Evolutionary conservation across 2,888 invertebrate species (phyloP).

Genomic region (Andrena dorsata): DNA sequence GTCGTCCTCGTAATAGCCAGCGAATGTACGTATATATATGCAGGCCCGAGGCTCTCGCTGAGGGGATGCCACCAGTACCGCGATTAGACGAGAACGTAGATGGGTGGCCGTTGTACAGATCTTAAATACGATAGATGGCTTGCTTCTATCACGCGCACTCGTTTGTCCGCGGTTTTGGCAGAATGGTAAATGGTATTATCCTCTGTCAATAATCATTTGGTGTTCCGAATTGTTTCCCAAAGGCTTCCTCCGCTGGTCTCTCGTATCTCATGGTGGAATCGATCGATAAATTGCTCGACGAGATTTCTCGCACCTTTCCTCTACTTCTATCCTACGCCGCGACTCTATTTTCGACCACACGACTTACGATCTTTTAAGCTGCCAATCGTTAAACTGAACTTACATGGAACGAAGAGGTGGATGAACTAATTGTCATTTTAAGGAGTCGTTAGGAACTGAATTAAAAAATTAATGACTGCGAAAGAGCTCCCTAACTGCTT

Average conservation of each 20-base stretch:
- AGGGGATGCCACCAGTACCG: conserved; percentile 30
- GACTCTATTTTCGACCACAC: too few species aligned
- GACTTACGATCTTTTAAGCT: too few species aligned
- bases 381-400: too few species aligned
- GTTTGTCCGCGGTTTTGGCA: conserved; percentile 2
- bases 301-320: background rate
- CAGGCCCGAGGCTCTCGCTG: conserved; percentile 23
- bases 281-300: background rate
- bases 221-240: background rate
- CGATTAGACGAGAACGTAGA: conserved; percentile 62
- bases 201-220: conserved; percentile 26
- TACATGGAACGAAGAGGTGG: too few species aligned
- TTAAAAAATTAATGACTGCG: too few species aligned
- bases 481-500: too few species aligned
- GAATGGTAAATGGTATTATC: background rate
- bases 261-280: background rate
- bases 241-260: background rate
- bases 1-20: conserved; percentile 62
- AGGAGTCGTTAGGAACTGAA: too few species aligned
- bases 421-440: too few species aligned
- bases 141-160: background rate
- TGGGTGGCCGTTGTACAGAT: conserved; percentile 39
- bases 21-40: conserved; percentile 54
- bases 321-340: background rate
- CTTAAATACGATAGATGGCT: conserved; percentile 49